Evolutionary conservation across 2,888 invertebrate genomes (phyloP), one percentile per base, ranked within the genome.

Genomic region (Temnothorax unifasciatus): DNA sequence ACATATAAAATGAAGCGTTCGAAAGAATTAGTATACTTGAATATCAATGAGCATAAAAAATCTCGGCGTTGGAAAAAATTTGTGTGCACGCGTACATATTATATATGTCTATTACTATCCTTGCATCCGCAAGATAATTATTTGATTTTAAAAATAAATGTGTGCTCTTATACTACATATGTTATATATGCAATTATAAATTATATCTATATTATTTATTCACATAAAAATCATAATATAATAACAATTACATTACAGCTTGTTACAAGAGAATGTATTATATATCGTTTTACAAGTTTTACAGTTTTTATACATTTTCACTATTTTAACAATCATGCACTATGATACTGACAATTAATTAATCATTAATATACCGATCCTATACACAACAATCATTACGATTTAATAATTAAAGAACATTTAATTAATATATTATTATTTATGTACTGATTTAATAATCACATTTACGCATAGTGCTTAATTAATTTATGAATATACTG

Each of bases 361-460:
- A 73, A 68, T 50, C 38, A 38, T 54, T 54, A 5, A 54, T 54
- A 54, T 71, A 69, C 13, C 52, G 29, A 71, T 71, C 13, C 18
- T 71, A 21, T 71, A 21, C 18, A 71, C 21, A 69, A 50, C 4
- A 34, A 50, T 71, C 9, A 52, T 52, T 34, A 4, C 44, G 5
- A 71, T 73, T 8, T 73, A 73, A 57, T 73, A 41, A 66, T 66
- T 66, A 41, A 66, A 18, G 15, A 0, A 57, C 25, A 73, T 74
- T 59, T 41, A 74, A 75, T 75, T 9, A 41, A 63, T 44, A 25
- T 63, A 64, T 59, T 75, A 64, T 44, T 1, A 76, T 38, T 44
- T 47, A 34, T 21, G 21, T 41, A 25, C n/a, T 47, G 8, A 50
- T 50, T 21, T 38, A 76, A 68, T 76, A 66, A 76, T 50, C 38